These are phyloP conservation scores for Hydropsyche betteni DNA, from an alignment of 2,888 invertebrate genomes.

Conservation along the genomic window DNA sequence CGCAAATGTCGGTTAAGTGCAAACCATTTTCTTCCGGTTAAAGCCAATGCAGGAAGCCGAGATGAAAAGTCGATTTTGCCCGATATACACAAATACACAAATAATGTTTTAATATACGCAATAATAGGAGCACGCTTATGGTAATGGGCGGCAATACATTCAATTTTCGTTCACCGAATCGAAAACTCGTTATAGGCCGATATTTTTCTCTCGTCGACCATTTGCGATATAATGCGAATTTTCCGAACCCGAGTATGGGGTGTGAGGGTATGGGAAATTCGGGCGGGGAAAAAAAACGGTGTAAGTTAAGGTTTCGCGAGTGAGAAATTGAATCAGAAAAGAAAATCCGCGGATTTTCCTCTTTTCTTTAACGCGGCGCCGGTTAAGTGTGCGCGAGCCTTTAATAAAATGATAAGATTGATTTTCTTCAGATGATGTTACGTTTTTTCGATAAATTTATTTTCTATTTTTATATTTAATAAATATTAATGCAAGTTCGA, in stretches of 20 bases:
- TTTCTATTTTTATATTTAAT: no score
- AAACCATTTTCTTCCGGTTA: no score
- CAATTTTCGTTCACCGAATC: constrained; percentile 47
- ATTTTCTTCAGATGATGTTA: background rate
- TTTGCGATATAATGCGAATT: constrained; percentile 48
- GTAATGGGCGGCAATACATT: constrained; percentile 34
- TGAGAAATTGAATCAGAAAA: constrained; percentile 49
- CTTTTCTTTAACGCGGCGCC: constrained; percentile 9
- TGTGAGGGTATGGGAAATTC: background rate
- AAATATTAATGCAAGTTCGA: no score
- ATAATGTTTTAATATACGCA: no score
- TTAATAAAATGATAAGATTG: constrained; percentile 24
- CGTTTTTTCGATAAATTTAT: no score
- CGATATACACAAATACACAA: no score
- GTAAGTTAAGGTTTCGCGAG: constrained; percentile 1
- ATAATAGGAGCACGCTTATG: background rate
- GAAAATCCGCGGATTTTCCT: constrained; percentile 45
- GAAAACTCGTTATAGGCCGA: constrained; percentile 47
- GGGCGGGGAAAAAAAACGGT: background rate
- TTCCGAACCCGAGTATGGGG: constrained; percentile 20
- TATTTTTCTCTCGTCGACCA: constrained; percentile 44
- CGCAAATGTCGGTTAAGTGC: no score
- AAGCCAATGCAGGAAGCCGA: no score
- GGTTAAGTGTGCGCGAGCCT: background rate
- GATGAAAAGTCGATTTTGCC: no score